Evolutionary conservation across 2,113 vertebrate genomes (phyloP).

Genomic region (Oncorhynchus nerka): DNA sequence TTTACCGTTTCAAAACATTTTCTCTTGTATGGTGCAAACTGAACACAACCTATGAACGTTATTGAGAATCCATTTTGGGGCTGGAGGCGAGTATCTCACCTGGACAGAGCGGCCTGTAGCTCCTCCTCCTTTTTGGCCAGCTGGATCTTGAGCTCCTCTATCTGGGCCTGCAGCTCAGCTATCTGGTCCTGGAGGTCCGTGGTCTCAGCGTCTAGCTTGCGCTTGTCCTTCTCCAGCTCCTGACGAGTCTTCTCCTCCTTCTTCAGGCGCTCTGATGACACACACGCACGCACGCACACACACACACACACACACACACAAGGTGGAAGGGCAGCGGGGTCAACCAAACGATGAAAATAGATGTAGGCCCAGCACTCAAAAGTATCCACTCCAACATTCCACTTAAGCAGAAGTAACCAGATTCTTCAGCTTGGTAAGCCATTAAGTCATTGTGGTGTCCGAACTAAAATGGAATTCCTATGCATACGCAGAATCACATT

Average conservation of each 20-base stretch:
- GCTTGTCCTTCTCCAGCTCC: slow-evolving; percentile 94
- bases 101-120: slow-evolving; percentile 86
- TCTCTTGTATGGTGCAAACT: too few species aligned
- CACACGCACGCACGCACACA: not conserved
- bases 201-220: slow-evolving; percentile 93
- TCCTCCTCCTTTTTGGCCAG: slow-evolving; percentile 96
- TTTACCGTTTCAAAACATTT: too few species aligned
- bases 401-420: slow-evolving; percentile 10
- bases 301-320: too few species aligned
- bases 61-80: too few species aligned
- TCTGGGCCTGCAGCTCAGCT: slow-evolving; percentile 91
- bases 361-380: too few species aligned
- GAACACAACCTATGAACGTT: too few species aligned
- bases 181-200: slow-evolving; percentile 98
- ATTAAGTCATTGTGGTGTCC: slow-evolving; percentile 2
- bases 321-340: too few species aligned
- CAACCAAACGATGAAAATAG: too few species aligned
- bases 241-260: slow-evolving; percentile 97
- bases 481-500: not conserved
- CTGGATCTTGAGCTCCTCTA: slow-evolving; percentile 93
- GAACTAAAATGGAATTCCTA: not conserved
- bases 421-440: slow-evolving; percentile 15
- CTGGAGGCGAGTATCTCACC: slow-evolving; percentile 64
- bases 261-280: slow-evolving; percentile 86
- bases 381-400: too few species aligned